phyloP scores from a whole-genome alignment of 2,797 vertebrate species.

The Limosa lapponica region DNA sequence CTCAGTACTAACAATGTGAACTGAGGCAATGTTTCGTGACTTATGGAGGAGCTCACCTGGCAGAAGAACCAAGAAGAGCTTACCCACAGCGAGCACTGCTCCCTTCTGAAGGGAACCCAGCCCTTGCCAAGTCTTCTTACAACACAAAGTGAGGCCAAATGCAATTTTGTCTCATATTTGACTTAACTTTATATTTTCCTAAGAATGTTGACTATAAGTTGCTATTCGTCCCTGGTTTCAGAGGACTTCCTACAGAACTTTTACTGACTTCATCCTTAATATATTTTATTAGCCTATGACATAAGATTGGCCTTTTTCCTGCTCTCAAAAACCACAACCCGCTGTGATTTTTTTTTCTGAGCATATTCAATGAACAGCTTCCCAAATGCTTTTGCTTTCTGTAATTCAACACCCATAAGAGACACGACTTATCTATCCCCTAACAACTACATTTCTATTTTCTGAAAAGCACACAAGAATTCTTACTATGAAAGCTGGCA shows the following conservation, averaged over 20 bases:
- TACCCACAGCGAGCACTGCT: not conserved
- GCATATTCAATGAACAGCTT: not conserved
- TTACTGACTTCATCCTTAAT: slow-evolving; percentile 30
- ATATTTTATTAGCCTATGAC: slow-evolving; percentile 43
- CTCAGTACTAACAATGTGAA: not conserved
- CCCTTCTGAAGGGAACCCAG: not conserved
- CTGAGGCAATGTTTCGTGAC: not conserved
- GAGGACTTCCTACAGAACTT: slow-evolving; percentile 36
- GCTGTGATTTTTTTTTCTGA: not conserved
- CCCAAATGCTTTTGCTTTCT: not conserved
- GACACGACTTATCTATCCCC: not conserved
- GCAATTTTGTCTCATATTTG: not conserved
- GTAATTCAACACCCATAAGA: slow-evolving; percentile 4
- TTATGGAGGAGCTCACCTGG: not conserved
- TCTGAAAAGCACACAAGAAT: not conserved
- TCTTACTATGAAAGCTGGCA: not conserved
- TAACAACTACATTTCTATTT: not conserved
- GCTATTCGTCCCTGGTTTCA: not conserved
- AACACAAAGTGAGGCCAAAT: not conserved
- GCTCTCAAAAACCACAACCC: slow-evolving; percentile 17
- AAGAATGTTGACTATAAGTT: not conserved
- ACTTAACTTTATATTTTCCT: not conserved
- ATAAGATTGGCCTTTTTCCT: slow-evolving; percentile 31
- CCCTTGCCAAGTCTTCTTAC: not conserved
- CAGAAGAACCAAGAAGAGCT: not conserved